Conservation (phyloP, 2,888 invertebrate genomes). For the Bursaphelenchus okinawaensis region DNA sequence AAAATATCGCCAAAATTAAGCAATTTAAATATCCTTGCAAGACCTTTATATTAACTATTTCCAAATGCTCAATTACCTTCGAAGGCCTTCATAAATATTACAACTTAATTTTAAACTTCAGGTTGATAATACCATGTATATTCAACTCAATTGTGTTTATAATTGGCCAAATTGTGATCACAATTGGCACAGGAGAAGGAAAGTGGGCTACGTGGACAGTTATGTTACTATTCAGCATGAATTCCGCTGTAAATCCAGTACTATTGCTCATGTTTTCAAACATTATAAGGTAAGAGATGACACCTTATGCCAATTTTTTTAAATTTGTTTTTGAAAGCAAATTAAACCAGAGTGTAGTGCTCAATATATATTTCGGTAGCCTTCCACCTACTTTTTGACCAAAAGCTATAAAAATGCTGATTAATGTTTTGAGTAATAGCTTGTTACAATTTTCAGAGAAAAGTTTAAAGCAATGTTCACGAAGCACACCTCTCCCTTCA, state of each 20-base stretch:
- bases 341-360: no score
- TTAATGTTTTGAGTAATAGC: no score
- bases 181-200: slow-evolving; percentile 54
- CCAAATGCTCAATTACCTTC: no score
- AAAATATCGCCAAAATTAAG: no score
- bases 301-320: no score
- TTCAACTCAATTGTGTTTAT: slow-evolving; percentile 51
- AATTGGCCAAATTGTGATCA: slow-evolving; percentile 50
- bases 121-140: slow-evolving; percentile 48
- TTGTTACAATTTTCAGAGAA: background rate
- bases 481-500: background rate
- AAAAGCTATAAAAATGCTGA: background rate
- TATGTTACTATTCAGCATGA: slow-evolving; percentile 44
- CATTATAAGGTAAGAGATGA: slow-evolving; percentile 36
- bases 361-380: no score
- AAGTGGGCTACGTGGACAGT: slow-evolving; percentile 54
- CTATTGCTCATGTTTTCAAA: slow-evolving; percentile 46
- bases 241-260: slow-evolving; percentile 52
- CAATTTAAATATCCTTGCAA: no score
- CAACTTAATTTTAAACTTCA: background rate
- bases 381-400: background rate
- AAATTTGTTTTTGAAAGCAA: no score
- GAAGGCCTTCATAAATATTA: no score
- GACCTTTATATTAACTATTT: no score
- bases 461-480: background rate